Percentiles rank a stretch among this genome's conserved stretches.
These are phyloP conservation scores for Jordanella pulchra DNA, from an alignment of 2,797 vertebrate species.

Conservation along the genomic window DNA sequence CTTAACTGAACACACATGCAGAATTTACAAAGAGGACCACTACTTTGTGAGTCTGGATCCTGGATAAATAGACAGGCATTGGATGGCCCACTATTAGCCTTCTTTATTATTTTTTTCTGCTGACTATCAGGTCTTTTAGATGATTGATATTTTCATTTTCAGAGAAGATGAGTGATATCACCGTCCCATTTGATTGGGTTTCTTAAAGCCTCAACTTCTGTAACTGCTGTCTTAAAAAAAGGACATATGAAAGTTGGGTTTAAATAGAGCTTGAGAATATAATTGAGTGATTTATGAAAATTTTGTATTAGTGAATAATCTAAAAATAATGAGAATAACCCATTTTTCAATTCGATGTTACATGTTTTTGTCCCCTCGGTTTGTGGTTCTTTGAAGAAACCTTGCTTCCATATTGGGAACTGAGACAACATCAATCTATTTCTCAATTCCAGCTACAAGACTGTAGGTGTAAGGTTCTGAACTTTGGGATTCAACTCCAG, in stretches of 20 bases:
- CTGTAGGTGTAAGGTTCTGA: not conserved
- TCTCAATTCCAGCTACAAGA: not conserved
- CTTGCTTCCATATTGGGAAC: not conserved
- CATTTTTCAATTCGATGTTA: not conserved
- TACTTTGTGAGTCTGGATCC: not conserved
- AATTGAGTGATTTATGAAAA: not conserved
- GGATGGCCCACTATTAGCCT: not conserved
- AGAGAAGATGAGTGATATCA: not conserved
- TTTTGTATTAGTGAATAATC: not conserved
- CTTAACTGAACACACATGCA: slow-evolving; percentile 6
- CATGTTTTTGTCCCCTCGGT: not conserved
- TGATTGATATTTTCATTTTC: not conserved
- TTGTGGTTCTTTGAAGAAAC: not conserved
- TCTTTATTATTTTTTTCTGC: not conserved
- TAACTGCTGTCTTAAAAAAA: not conserved
- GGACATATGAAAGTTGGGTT: not conserved
- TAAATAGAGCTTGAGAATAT: not conserved
- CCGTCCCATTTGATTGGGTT: not conserved
- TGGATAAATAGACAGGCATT: slow-evolving; percentile 2
- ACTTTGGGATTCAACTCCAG: too few species aligned
- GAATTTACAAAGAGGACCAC: not conserved
- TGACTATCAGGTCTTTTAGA: not conserved
- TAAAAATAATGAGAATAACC: not conserved
- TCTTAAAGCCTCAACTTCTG: not conserved
- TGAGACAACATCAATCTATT: not conserved